Base-by-base conservation (phyloP, 2,888 invertebrate genomes). In the Allophyes oxyacanthae region DNA sequence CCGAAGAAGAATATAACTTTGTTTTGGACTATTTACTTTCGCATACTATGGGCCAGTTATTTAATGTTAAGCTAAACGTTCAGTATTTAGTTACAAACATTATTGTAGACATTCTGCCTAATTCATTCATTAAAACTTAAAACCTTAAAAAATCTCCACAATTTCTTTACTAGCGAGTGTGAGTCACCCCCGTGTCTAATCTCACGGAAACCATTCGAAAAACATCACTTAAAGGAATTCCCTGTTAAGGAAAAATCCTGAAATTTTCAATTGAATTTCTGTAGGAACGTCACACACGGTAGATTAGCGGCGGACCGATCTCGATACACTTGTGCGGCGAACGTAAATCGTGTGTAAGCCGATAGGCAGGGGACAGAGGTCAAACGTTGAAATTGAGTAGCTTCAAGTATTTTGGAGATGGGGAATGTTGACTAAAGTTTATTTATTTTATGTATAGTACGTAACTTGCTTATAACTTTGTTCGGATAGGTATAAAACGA, bases 21-120 rank as follows among this genome's bases (percentile, higher is more conserved):
- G 93, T 95, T 0, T 84, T 97, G 69, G 86, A 95, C 36, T 84
- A 90, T n/a, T 85, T 97, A 6, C 79, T 97, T 9, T 95, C 96
- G 0, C 96, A 96, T 88, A 96, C 97, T 32, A 97, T 98, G 96
- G 97, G 97, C 0, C 97, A 98, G 54, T 95, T 97, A 82, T 98
- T 97, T 84, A 96, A 95, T 74, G 95, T 97, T 5, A 94, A 98
- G 38, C 91, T 97, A 1, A 95, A 97, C 81, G 96, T 98, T 1
- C 98, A 98, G 72, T 94, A 89, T 64, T 77, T 93, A 26, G 79
- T 90, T 0, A 72, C 80, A n/a, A n/a, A n/a, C n/a, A n/a, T n/a
- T n/a, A n/a, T n/a, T n/a, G n/a, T n/a, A n/a, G n/a, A n/a, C n/a
- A n/a, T n/a, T n/a, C n/a, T n/a, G n/a, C n/a, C n/a, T n/a, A n/a